Conservation (phyloP, 1,140 invertebrate genomes). For the Lepidurus couesii region DNA sequence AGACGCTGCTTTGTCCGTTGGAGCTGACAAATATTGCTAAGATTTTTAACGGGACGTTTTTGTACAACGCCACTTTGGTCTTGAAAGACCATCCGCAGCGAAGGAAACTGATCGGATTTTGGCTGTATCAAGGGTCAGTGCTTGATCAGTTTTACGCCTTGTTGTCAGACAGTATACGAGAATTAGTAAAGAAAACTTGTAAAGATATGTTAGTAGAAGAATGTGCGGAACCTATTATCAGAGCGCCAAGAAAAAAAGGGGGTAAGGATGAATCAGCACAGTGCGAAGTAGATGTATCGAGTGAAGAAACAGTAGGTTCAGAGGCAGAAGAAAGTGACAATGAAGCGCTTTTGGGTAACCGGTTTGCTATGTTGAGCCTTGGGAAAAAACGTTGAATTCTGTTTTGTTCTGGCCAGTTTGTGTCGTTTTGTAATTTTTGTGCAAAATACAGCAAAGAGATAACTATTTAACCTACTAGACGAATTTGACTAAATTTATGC, state of each 20-base stretch:
- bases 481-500: no score
- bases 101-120: background rate
- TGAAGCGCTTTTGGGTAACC: background rate
- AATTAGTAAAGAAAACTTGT: background rate
- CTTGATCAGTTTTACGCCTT: background rate
- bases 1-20: background rate
- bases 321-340: background rate
- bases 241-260: background rate
- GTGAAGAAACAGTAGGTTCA: background rate
- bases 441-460: no score
- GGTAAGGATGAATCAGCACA: background rate
- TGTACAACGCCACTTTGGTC: background rate
- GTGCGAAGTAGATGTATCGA: background rate
- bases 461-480: no score
- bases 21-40: background rate
- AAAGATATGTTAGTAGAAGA: background rate
- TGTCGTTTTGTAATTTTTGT: no score
- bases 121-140: background rate
- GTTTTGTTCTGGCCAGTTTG: background rate
- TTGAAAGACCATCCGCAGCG: background rate
- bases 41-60: background rate
- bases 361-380: background rate
- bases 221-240: background rate
- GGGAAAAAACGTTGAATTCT: background rate
- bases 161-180: background rate